A percentile compares a stretch with the other conserved stretches of the same genome.
Evolutionary conservation across 23 tunicate species (phyloP).

Genomic region (Trididemnum clinides): DNA sequence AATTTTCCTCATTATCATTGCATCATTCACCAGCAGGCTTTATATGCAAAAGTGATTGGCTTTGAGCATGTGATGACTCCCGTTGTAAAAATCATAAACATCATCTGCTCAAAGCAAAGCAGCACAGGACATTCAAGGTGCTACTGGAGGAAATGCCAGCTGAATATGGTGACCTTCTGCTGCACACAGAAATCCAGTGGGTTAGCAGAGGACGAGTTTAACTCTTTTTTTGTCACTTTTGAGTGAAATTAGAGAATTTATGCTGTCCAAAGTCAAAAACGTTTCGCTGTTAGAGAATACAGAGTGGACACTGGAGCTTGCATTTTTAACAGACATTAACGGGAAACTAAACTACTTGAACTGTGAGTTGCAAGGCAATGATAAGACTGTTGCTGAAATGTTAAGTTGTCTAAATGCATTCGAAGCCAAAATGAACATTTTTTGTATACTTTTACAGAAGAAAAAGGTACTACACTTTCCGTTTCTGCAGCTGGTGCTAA

Average conservation of each 20-base stretch:
- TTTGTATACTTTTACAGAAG: not conserved
- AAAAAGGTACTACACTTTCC: too few species aligned
- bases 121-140: constrained; percentile 6
- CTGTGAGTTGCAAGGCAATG: not conserved
- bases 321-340: not conserved
- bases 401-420: too few species aligned
- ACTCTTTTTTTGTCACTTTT: not conserved
- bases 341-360: not conserved
- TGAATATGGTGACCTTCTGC: not conserved
- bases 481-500: too few species aligned
- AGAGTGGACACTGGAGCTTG: not conserved
- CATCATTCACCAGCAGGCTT: too few species aligned
- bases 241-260: not conserved
- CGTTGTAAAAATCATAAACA: too few species aligned
- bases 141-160: not conserved
- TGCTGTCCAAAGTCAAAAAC: constrained; percentile 1
- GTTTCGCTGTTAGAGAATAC: not conserved
- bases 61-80: too few species aligned
- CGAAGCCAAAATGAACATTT: constrained; percentile 6
- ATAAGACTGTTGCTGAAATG: not conserved
- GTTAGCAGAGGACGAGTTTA: not conserved
- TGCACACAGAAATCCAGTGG: not conserved
- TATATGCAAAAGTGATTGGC: too few species aligned
- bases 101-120: too few species aligned
- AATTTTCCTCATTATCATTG: too few species aligned